A percentile compares a stretch with the other conserved stretches of the same genome.
Evolutionary conservation across 2,797 vertebrate genomes (phyloP).

Genomic region (Cottoperca gobio): DNA sequence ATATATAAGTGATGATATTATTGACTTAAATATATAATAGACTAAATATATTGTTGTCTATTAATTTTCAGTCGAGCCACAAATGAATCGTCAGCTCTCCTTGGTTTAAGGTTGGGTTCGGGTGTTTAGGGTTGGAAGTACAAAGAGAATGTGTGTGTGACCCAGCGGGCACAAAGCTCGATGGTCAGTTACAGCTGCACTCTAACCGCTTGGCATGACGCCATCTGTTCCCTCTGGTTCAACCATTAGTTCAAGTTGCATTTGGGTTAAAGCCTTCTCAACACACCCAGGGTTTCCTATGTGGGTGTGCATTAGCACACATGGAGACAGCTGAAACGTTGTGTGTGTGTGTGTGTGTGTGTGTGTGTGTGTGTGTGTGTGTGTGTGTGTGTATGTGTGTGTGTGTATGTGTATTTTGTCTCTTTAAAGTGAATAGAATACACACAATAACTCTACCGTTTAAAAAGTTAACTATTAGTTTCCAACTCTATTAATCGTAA

Average conservation of each 20-base stretch:
- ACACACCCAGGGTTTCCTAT: not conserved
- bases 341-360: not conserved
- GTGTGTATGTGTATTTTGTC: too few relatives aligned
- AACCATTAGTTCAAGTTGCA: conserved; percentile 19
- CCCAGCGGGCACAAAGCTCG: not conserved
- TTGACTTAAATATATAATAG: too few relatives aligned
- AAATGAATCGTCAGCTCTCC: not conserved
- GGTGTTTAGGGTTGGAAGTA: not conserved
- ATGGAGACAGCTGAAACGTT: not conserved
- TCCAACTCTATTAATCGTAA: not conserved
- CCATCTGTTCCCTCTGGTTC: not conserved
- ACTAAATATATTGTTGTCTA: too few relatives aligned
- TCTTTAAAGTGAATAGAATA: not conserved
- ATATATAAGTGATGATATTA: too few relatives aligned
- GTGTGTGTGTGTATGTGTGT: too few relatives aligned
- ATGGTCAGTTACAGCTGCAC: not conserved
- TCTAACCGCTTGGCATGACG: not conserved
- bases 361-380: too few relatives aligned
- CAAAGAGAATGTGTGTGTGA: not conserved
- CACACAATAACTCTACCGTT: not conserved
- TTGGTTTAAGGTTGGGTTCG: not conserved
- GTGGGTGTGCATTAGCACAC: not conserved
- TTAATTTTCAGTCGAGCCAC: not conserved
- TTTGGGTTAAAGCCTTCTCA: not conserved
- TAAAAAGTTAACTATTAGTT: too few relatives aligned